Evolutionary conservation across 2,797 vertebrate genomes (phyloP).

Genomic region (Amazona ochrocephala): DNA sequence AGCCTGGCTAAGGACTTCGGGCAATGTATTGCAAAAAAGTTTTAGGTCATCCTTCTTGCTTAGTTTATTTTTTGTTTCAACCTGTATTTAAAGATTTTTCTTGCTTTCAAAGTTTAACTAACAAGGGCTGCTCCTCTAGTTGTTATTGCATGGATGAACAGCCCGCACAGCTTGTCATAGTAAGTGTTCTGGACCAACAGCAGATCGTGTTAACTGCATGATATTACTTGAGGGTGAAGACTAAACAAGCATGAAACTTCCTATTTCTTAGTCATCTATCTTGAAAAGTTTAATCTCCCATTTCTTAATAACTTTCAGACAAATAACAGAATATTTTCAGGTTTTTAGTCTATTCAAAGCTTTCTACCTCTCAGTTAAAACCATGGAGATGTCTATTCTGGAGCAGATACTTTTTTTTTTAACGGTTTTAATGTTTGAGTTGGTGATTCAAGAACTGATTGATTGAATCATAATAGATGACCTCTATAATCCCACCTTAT

Average conservation of each 20-base stretch:
- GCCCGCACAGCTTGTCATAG: fast-evolving
- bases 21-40: not conserved
- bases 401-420: not conserved
- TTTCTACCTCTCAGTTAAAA: not conserved
- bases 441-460: not conserved
- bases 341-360: not conserved
- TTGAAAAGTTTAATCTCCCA: not conserved
- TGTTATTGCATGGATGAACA: not conserved
- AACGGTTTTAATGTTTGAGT: not conserved
- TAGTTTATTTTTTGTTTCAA: not conserved
- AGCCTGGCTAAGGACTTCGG: not conserved
- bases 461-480: not conserved
- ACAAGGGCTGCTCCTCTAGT: not conserved
- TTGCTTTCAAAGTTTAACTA: not conserved
- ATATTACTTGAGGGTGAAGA: not conserved
- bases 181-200: not conserved
- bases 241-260: not conserved
- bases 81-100: not conserved
- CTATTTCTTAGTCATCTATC: not conserved
- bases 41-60: not conserved
- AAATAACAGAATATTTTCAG: not conserved
- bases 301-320: not conserved
- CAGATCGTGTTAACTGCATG: not conserved
- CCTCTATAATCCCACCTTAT: not conserved
- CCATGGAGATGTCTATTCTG: not conserved